A percentile compares a stretch with the other conserved stretches of the same genome.
Evolutionary conservation across 2,113 vertebrate genomes (phyloP).

Genomic region (Aramus guarauna): DNA sequence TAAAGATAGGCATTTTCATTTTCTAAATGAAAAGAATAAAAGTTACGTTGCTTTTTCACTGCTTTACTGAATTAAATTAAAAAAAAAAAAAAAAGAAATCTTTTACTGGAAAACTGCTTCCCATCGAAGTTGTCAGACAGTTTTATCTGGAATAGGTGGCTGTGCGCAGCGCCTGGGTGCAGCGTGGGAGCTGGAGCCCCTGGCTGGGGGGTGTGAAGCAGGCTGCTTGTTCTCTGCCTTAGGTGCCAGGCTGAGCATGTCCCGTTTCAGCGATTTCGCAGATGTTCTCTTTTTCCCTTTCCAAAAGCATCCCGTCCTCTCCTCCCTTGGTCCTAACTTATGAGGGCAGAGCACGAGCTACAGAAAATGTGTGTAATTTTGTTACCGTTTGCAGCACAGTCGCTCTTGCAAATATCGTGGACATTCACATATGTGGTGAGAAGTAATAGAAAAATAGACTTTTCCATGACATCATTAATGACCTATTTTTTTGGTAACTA

Average conservation of each 20-base stretch:
- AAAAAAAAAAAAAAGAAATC: too few relatives aligned
- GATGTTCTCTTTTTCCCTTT: not conserved
- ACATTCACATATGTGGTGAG: not conserved
- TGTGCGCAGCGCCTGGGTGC: not conserved
- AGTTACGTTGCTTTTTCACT: not conserved
- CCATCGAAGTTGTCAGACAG: not conserved
- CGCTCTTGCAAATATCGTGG: not conserved
- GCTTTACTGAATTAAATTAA: not conserved
- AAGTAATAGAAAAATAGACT: not conserved
- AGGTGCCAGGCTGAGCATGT: not conserved
- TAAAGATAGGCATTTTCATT: accelerated
- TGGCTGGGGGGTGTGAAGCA: not conserved
- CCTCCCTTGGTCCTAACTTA: not conserved
- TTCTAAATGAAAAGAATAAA: not conserved
- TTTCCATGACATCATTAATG: not conserved
- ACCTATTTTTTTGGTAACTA: not conserved
- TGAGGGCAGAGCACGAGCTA: not conserved
- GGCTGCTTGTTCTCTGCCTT: not conserved
- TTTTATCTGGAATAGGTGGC: not conserved
- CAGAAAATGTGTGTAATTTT: not conserved
- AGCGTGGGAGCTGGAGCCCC: not conserved
- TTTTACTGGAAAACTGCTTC: not conserved
- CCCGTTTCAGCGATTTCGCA: not conserved
- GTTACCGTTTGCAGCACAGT: not conserved
- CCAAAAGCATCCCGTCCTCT: not conserved